Evolutionary conservation across 2,888 invertebrate species (phyloP).

Genomic region (Selenia dentaria): DNA sequence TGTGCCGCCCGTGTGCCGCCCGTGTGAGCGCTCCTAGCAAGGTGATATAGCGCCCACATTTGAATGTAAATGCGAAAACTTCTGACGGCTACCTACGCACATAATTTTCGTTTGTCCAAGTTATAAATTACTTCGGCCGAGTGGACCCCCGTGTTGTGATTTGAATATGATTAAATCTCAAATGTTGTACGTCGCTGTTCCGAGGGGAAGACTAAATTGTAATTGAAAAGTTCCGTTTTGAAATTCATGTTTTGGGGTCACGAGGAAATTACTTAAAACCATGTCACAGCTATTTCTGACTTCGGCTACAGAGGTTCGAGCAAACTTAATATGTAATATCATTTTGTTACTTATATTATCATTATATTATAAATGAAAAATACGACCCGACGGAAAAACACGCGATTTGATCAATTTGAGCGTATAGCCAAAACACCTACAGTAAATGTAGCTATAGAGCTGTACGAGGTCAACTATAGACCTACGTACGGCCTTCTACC

Average conservation of each 20-base stretch:
- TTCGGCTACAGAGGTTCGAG: no score
- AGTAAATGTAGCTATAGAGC: no score
- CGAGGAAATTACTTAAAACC: constrained; percentile 15
- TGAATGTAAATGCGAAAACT: constrained; percentile 76
- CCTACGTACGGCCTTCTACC: no score
- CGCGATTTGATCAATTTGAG: no score
- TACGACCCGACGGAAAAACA: no score
- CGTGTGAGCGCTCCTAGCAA: constrained; percentile 28
- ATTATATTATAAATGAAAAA: no score
- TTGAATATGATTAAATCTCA: constrained; percentile 64
- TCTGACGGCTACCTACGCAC: constrained; percentile 69
- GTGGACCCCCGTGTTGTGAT: constrained; percentile 54
- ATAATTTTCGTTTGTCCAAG: constrained; percentile 70
- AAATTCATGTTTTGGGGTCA: constrained; percentile 27
- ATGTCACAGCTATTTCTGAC: constrained; percentile 4
- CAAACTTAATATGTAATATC: no score
- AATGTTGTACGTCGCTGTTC: constrained; percentile 43
- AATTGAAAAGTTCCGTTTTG: constrained; percentile 35
- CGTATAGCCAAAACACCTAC: no score
- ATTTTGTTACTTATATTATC: no score
- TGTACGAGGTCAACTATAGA: no score
- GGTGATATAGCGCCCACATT: constrained; percentile 77
- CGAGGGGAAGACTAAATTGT: constrained; percentile 36
- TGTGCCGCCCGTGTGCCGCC: constrained; percentile 1
- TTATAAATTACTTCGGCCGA: constrained; percentile 58